These are phyloP conservation scores for Auanema sp. DNA, from an alignment of 2,888 invertebrate genomes.

Conservation along the genomic window DNA sequence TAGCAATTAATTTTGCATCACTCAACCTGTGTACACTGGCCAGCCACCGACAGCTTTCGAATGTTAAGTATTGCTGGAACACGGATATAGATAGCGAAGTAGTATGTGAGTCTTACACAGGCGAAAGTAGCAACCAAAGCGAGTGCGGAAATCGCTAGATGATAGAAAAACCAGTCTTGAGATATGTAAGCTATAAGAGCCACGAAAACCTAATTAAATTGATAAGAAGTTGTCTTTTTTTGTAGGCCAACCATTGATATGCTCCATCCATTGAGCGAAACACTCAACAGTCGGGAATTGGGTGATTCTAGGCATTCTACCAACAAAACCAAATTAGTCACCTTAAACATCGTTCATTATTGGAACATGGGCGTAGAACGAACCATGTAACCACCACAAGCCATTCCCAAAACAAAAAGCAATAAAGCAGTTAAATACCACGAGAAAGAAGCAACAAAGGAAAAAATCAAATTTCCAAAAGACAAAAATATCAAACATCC, in stretches of 20 bases:
- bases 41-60: slow-evolving; percentile 57
- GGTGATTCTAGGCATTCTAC: slow-evolving; percentile 52
- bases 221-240: neutral
- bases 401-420: slow-evolving; percentile 31
- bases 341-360: slow-evolving; percentile 9
- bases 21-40: slow-evolving; percentile 26
- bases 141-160: slow-evolving; percentile 25
- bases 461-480: slow-evolving; percentile 27
- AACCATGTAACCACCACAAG: slow-evolving; percentile 56
- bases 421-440: slow-evolving; percentile 23
- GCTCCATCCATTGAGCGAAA: slow-evolving; percentile 60
- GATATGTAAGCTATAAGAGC: slow-evolving; percentile 26
- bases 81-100: too few species aligned
- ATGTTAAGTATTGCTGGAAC: slow-evolving; percentile 36
- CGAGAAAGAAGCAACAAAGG: slow-evolving; percentile 15
- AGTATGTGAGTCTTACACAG: slow-evolving; percentile 19
- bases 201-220: slow-evolving; percentile 16
- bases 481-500: slow-evolving; percentile 40
- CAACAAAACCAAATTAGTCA: slow-evolving; percentile 56
- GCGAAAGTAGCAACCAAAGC: slow-evolving; percentile 30
- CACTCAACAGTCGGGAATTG: slow-evolving; percentile 50
- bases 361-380: neutral
- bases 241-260: slow-evolving; percentile 42
- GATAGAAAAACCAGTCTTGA: slow-evolving; percentile 43
- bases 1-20: slow-evolving; percentile 24